Evolutionary conservation across 2,888 invertebrate species (phyloP), one percentile per base, ranked within the genome.

Genomic region (Caenorhabditis sinica): DNA sequence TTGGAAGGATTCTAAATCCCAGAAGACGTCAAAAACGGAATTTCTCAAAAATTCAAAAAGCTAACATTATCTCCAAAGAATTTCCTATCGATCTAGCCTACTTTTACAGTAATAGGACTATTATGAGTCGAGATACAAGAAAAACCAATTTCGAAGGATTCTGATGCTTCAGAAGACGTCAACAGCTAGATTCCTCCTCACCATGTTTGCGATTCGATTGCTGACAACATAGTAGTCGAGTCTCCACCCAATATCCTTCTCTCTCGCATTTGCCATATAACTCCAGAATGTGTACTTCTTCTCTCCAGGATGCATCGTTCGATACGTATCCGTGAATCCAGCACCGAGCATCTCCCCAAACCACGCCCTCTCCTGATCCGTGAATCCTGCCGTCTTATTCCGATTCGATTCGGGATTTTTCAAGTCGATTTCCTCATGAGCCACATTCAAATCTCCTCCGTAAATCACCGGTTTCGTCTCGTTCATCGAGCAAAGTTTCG

Each of bases 401-500:
- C 89, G 82, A 73, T 99, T 99, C 0, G 95, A 95, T 93, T 97
- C 97, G 0, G 99, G 98, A 94, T 98, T 98, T 4, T 96, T 95
- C 92, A 99, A 94, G 95, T 99, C 91, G 93, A 98, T 97, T 94
- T 97, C 97, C 87, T 95, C 94, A 93, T 99, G 98, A 25, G 98
- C 96, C 11, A 99, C 98, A 94, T 99, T 99, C 95, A 99, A 95
- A 93, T 99, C 99, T 0, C 99, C 99, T 92, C 96, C 96, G 90
- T 98, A 95, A 80, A 99, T 96, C 13, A 99, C 96, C 11, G 98
- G 97, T 93, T 99, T 99, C 90, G 95, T 95, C 84, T 95, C 94
- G 93, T 98, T 45, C 87, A 98, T 94, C 68, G 95, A 94, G 91
- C 95, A 95, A 17, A 98, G 93, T 93, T 95, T 95, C n/a, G 95